Percentiles rank a stretch among this genome's conserved stretches.
Evolutionary conservation across 2,113 vertebrate species (phyloP).

Genomic region (Anguilla japonica): DNA sequence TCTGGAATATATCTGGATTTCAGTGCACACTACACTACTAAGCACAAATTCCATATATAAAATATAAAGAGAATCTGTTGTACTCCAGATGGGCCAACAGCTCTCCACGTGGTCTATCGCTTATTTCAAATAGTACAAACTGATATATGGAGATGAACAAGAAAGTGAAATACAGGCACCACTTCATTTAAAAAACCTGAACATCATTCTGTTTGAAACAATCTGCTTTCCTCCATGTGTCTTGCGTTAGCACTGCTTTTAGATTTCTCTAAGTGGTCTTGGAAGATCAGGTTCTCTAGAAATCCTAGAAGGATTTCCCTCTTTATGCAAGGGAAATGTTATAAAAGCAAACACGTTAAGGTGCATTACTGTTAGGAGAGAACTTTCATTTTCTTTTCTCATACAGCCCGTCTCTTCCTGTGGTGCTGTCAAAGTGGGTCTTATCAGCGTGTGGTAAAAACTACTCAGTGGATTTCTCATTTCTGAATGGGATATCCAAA

Average conservation of each 20-base stretch:
- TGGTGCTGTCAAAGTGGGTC: not conserved
- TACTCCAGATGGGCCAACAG: not conserved
- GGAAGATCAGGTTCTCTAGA: not conserved
- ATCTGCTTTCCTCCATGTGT: not conserved
- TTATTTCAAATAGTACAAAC: not conserved
- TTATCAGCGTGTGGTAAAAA: not conserved
- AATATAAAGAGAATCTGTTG: not conserved
- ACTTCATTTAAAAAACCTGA: not conserved
- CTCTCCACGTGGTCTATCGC: not conserved
- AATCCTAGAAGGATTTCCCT: not conserved
- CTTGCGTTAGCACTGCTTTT: constrained; percentile 4
- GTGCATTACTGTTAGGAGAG: constrained; percentile 1
- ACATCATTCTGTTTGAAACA: not conserved
- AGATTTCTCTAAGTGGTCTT: constrained; percentile 1
- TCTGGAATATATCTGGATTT: too few species aligned
- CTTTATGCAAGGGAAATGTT: not conserved
- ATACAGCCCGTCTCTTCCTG: not conserved
- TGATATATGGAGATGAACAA: not conserved
- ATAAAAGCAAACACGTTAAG: constrained; percentile 16
- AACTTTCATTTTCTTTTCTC: not conserved
- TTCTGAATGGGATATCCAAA: not conserved
- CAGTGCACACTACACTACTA: too few species aligned
- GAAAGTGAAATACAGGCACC: not conserved
- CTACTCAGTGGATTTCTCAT: not conserved
- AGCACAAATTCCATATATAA: too few species aligned